These are phyloP conservation scores for Jacana jacana DNA, from an alignment of 2,113 vertebrate genomes.

Conservation along the genomic window DNA sequence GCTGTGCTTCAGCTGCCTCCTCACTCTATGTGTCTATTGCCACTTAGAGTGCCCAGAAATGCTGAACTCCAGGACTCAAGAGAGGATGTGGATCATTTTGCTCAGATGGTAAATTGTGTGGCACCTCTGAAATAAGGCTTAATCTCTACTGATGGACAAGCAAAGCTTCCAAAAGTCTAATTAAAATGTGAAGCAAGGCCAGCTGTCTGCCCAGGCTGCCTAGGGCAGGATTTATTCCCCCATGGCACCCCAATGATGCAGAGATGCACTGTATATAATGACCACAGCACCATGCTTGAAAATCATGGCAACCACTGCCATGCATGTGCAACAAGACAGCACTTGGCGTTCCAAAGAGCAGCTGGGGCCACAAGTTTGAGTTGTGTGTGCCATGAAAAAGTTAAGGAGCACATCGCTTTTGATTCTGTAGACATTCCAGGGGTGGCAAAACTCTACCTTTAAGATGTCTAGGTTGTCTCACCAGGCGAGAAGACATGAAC, in stretches of 20 bases:
- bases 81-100: rapidly evolving
- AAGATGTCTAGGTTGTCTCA: background rate
- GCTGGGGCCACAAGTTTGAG: background rate
- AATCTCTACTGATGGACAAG: background rate
- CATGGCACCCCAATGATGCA: rapidly evolving
- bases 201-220: background rate
- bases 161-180: background rate
- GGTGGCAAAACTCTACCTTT: background rate
- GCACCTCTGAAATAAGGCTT: background rate
- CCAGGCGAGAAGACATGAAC: background rate
- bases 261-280: background rate
- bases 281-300: background rate
- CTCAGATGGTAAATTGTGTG: background rate
- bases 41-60: background rate
- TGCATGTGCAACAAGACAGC: rapidly evolving
- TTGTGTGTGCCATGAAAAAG: background rate
- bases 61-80: background rate
- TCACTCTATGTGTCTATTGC: background rate
- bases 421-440: background rate
- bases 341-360: background rate
- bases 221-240: background rate
- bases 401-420: background rate
- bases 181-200: rapidly evolving
- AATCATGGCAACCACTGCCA: background rate
- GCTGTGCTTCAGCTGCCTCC: background rate